Evolutionary conservation across 2,888 invertebrate genomes (phyloP), one percentile per base, ranked within the genome.

Genomic region (Drosophila limbata): DNA sequence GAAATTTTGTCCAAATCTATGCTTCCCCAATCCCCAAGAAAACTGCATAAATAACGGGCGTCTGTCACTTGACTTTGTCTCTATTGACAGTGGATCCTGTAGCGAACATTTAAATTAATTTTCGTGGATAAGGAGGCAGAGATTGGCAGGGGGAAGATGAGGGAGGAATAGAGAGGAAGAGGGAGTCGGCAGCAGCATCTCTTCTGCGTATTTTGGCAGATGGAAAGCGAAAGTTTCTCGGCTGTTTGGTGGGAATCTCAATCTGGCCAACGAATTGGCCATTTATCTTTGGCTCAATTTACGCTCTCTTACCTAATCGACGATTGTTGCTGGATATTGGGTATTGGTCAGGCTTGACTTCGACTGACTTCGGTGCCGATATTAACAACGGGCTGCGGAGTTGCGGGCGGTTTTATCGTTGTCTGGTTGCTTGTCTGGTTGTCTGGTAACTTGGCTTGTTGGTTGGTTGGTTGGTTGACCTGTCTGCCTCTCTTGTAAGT

Each of bases 231-330:
- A 84, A 84, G 84, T 84, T 78, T 71, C 63, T 67, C 60, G 50
- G 69, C 71, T 48, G 59, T 64, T 61, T 55, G 73, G 69, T 84
- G 89, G 89, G 88, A 84, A 87, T 84, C 89, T 84, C 85, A 73
- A 70, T 73, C 82, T 60, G 72, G 44, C 69, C 68, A 62, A 67
- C 73, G 55, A 77, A 64, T 70, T 70, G 69, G 71, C 73, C 77
- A 79, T 84, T 88, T 84, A 89, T 89, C 84, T 79, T 66, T 75
- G 57, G 84, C 61, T 88, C 84, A 88, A 84, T 84, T 78, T 76
- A 57, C 64, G 74, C 70, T 37, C 51, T 63, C 77, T 78, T 78
- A 78, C 81, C 81, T 80, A 80, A 77, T 80, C 80, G 63, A 17
- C 44, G 67, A 45, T 71, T 70, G 61, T 61, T 48, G 48, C 21